Percentiles rank a stretch among this genome's conserved stretches.
Evolutionary conservation across 2,888 invertebrate genomes (phyloP).

Genomic region (Acleris cristana): DNA sequence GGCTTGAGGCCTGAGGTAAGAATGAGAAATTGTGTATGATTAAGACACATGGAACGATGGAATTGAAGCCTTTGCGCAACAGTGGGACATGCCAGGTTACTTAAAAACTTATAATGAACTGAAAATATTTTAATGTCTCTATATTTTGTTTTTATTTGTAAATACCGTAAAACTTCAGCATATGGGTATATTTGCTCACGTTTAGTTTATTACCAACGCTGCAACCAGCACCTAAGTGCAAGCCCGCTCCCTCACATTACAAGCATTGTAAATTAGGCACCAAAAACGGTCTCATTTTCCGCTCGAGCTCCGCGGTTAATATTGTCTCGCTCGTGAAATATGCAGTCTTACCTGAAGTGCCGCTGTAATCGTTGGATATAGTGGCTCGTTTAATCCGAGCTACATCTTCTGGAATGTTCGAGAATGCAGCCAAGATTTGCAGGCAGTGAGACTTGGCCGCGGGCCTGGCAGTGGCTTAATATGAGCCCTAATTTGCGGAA

Average conservation of each 20-base stretch:
- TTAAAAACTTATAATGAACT: too few species aligned
- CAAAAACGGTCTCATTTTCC: constrained; percentile 84
- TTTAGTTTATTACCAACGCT: constrained; percentile 57
- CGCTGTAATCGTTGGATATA: constrained; percentile 80
- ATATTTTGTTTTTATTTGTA: constrained; percentile 12
- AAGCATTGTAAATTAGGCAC: constrained; percentile 76
- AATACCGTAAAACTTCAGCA: constrained; percentile 49
- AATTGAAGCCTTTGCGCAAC: too few species aligned
- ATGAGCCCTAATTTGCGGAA: constrained; percentile 65
- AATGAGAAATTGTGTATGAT: too few species aligned
- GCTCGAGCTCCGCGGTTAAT: constrained; percentile 84
- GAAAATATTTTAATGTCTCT: neutral
- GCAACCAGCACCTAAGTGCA: constrained; percentile 59
- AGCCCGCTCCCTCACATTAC: constrained; percentile 70
- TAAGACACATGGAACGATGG: too few species aligned
- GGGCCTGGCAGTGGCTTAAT: constrained; percentile 74
- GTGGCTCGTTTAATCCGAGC: constrained; percentile 78
- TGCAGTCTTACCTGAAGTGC: constrained; percentile 76
- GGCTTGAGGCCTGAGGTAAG: too few species aligned
- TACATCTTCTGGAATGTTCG: constrained; percentile 81
- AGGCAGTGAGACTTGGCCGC: constrained; percentile 75
- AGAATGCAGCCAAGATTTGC: constrained; percentile 80
- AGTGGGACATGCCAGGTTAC: too few species aligned
- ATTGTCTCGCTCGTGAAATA: constrained; percentile 80
- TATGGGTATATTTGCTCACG: constrained; percentile 63